These are phyloP conservation scores for Drosophila koepferae DNA, from an alignment of 2,888 invertebrate species.

Conservation along the genomic window DNA sequence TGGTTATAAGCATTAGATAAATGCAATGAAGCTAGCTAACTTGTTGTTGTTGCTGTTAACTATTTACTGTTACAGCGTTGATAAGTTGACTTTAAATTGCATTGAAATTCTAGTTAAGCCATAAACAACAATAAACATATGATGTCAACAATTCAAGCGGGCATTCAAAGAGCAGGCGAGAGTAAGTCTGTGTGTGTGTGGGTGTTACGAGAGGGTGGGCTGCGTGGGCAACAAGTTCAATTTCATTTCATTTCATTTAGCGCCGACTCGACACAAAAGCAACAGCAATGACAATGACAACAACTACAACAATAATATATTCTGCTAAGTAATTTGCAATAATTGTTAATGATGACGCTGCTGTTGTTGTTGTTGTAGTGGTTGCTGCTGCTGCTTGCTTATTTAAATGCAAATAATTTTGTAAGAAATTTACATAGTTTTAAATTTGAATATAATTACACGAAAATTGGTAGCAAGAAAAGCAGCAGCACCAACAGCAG, in stretches of 20 bases:
- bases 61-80: slow-evolving; percentile 62
- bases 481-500: slow-evolving; percentile 9
- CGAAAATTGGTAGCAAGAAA: slow-evolving; percentile 65
- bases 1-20: slow-evolving; percentile 27
- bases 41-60: not conserved
- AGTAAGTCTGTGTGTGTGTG: not conserved
- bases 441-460: slow-evolving; percentile 81
- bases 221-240: slow-evolving; percentile 75
- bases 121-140: slow-evolving; percentile 64
- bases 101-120: slow-evolving; percentile 59
- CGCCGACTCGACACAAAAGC: slow-evolving; percentile 31
- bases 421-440: slow-evolving; percentile 74
- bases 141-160: slow-evolving; percentile 64
- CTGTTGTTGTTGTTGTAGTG: slow-evolving; percentile 24
- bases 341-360: slow-evolving; percentile 68
- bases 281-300: not conserved
- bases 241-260: slow-evolving; percentile 60
- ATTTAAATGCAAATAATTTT: slow-evolving; percentile 79
- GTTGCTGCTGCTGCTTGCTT: slow-evolving; percentile 26
- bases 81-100: slow-evolving; percentile 75
- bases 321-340: slow-evolving; percentile 72
- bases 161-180: slow-evolving; percentile 9
- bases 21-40: slow-evolving; percentile 15
- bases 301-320: slow-evolving; percentile 14
- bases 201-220: slow-evolving; percentile 5